Evolutionary conservation across 2,113 vertebrate genomes (phyloP), one percentile per base, ranked within the genome.

Genomic region (Ptyas mucosa): DNA sequence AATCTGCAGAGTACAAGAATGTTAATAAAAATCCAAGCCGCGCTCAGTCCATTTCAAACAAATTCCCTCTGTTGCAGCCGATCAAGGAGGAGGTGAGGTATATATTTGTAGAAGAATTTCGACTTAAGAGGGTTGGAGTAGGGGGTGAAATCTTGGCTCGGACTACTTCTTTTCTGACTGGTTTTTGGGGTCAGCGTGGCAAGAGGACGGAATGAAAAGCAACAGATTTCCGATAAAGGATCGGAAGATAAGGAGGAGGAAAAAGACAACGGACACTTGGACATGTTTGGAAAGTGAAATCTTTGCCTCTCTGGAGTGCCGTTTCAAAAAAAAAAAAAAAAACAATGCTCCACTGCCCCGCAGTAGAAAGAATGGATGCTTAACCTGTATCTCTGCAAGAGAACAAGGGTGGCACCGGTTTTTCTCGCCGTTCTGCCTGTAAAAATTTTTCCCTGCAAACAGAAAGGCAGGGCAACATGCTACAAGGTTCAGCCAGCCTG

Each of bases 31-130:
- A 94, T 11, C 12, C 26, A 91, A 0, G 58, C 51, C 89, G 81
- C 15, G 26, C 43, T 86, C 85, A 69, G 58, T 90, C 90, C 85
- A 49, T 86, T 92, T 93, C 5, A 7, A 75, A 96, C 5, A 90
- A 92, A 57, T 34, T 95, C 57, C 85, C 24, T 26, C 52, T 69
- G n/a, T 58, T 92, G 21, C 34, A 43, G 53, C 11, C 87, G 53
- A 94, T 88, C 92, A 39, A 26, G n/a, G 10, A 49, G n/a, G 53
- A 85, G 43, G 39, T 43, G 12, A 5, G 1, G 23, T 7, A 58
- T 7, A 58, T 55, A 61, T 11, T 29, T n/a, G 52, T 89, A 91
- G n/a, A 94, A 58, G 57, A 92, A 51, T 58, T 92, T 64, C 39
- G 85, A 90, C 85, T 43, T 46, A 61, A 61, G 88, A 69, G 2